Conservation (phyloP, 1,140 invertebrate species). For the Euwallacea fornicatus region DNA sequence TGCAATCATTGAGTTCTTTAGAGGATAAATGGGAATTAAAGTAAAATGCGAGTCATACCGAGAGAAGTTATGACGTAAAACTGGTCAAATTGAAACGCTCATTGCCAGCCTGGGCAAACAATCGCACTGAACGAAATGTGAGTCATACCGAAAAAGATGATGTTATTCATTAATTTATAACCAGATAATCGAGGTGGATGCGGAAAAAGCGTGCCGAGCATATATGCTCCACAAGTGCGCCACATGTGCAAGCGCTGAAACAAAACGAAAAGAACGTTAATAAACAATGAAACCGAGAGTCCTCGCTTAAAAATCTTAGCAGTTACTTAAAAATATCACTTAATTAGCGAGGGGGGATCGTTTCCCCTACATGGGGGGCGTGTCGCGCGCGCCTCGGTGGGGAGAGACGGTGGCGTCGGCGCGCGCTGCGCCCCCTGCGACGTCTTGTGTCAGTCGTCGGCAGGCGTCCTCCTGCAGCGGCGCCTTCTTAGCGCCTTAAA, state of each 20-base stretch:
- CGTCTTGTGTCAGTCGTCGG: conserved; percentile 54
- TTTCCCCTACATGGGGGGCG: conserved; percentile 48
- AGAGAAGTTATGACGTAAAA: neutral
- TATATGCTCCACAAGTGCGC: neutral
- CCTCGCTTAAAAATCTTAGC: conserved; percentile 50
- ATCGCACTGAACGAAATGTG: neutral
- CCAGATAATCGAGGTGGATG: too few relatives aligned
- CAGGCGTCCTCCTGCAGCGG: conserved; percentile 49
- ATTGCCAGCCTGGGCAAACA: neutral
- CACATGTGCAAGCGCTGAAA: conserved; percentile 27
- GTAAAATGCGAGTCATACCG: neutral
- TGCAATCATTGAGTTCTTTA: too few relatives aligned
- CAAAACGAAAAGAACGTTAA: conserved; percentile 40
- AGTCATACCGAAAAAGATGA: too few relatives aligned
- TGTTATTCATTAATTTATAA: too few relatives aligned
- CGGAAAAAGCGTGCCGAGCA: too few relatives aligned
- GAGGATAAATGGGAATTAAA: neutral
- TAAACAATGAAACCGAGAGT: conserved; percentile 46
- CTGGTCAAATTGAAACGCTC: neutral
- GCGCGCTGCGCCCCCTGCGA: conserved; percentile 48
- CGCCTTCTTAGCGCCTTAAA: conserved; percentile 54
- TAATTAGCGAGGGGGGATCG: conserved; percentile 43
- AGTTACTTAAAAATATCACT: conserved; percentile 54
- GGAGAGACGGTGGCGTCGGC: conserved; percentile 44
- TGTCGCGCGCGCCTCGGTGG: conserved; percentile 44